These are phyloP conservation scores for Anolis carolinensis DNA, from an alignment of 2,113 vertebrate species.

Conservation along the genomic window DNA sequence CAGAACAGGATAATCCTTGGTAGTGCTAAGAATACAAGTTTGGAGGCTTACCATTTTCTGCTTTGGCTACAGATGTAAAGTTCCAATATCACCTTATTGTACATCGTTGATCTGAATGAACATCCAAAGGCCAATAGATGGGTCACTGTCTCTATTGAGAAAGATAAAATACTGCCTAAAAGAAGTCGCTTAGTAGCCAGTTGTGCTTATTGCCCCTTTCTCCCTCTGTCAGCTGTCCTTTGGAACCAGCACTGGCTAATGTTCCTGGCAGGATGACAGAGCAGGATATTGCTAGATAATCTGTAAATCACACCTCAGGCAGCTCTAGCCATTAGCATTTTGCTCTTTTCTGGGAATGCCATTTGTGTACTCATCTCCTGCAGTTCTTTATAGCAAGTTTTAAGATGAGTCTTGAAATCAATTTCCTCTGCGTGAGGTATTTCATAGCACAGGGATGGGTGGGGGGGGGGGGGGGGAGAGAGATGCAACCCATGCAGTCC, in stretches of 20 bases:
- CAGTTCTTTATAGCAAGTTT: neutral
- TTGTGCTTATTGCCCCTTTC: neutral
- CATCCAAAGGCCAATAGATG: neutral
- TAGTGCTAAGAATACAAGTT: neutral
- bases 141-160: neutral
- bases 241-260: neutral
- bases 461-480: too few relatives aligned
- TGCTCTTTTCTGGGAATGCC: slow-evolving; percentile 40
- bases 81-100: neutral
- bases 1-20: neutral
- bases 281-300: slow-evolving; percentile 44
- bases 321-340: slow-evolving; percentile 51
- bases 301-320: slow-evolving; percentile 43
- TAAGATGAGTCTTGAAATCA: neutral
- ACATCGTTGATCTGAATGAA: neutral
- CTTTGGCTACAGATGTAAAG: neutral
- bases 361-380: slow-evolving; percentile 3
- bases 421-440: neutral
- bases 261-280: slow-evolving; percentile 30
- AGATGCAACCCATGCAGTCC: too few relatives aligned
- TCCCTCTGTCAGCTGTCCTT: neutral
- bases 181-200: neutral
- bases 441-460: too few relatives aligned
- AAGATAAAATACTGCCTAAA: neutral
- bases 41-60: neutral